Evolutionary conservation across 2,113 vertebrate species (phyloP).

Genomic region (Lamprologus sp.): DNA sequence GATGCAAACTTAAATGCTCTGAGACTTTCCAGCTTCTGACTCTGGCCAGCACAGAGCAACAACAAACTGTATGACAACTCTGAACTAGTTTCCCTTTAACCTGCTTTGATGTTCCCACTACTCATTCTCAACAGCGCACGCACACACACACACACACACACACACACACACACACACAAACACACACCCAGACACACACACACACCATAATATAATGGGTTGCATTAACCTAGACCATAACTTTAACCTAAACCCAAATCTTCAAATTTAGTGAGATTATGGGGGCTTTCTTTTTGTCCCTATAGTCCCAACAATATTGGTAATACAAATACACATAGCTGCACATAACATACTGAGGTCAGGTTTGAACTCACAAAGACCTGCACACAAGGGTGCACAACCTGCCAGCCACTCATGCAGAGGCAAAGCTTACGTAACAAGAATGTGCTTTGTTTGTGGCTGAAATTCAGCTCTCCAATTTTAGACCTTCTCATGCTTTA

Average conservation of each 20-base stretch:
- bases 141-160: neutral
- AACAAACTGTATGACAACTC: conserved; percentile 22
- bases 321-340: neutral
- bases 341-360: neutral
- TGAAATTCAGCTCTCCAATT: neutral
- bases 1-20: conserved; percentile 8
- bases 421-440: conserved; percentile 21
- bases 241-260: neutral
- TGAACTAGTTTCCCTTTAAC: neutral
- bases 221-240: neutral
- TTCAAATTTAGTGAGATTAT: neutral
- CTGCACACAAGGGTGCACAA: neutral
- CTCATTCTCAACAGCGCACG: neutral
- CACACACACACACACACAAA: neutral
- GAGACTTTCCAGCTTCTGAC: conserved; percentile 7
- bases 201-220: neutral
- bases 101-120: neutral
- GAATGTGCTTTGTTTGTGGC: conserved; percentile 8
- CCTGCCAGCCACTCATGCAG: conserved; percentile 28
- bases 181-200: neutral
- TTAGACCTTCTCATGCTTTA: neutral
- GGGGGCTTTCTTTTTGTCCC: neutral
- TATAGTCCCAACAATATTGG: neutral
- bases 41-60: neutral
- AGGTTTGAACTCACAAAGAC: neutral